Evolutionary conservation across 2,113 vertebrate genomes (phyloP).

Genomic region (Microtus richardsoni): DNA sequence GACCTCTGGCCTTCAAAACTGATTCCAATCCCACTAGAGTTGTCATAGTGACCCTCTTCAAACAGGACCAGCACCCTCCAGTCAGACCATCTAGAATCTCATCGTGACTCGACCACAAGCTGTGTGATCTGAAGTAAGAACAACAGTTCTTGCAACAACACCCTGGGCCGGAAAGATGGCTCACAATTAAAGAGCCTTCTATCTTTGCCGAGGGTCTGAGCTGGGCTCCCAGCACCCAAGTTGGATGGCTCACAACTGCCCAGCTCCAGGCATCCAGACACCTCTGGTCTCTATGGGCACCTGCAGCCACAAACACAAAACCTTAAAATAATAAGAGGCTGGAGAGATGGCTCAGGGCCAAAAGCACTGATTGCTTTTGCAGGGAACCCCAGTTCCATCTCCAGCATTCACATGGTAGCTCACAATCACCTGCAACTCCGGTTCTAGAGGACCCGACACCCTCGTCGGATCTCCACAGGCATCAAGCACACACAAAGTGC

Average conservation of each 20-base stretch:
- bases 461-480: not conserved
- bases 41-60: not conserved
- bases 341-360: not conserved
- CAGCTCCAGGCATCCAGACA: not conserved
- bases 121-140: not conserved
- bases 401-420: not conserved
- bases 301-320: not conserved
- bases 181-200: not conserved
- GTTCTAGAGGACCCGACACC: not conserved
- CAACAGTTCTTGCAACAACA: not conserved
- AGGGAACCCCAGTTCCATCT: not conserved
- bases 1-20: not conserved
- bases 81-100: not conserved
- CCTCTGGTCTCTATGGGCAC: not conserved
- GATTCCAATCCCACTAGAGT: not conserved
- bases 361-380: not conserved
- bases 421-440: not conserved
- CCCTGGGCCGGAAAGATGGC: not conserved
- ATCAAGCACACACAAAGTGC: not conserved
- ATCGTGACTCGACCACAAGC: not conserved
- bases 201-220: not conserved
- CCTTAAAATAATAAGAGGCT: not conserved
- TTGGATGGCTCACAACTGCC: not conserved
- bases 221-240: not conserved
- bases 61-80: not conserved